Percentiles rank a stretch among this genome's conserved stretches.
Evolutionary conservation across 2,888 invertebrate species (phyloP).

Genomic region (Hirtodrosophila histrioides): DNA sequence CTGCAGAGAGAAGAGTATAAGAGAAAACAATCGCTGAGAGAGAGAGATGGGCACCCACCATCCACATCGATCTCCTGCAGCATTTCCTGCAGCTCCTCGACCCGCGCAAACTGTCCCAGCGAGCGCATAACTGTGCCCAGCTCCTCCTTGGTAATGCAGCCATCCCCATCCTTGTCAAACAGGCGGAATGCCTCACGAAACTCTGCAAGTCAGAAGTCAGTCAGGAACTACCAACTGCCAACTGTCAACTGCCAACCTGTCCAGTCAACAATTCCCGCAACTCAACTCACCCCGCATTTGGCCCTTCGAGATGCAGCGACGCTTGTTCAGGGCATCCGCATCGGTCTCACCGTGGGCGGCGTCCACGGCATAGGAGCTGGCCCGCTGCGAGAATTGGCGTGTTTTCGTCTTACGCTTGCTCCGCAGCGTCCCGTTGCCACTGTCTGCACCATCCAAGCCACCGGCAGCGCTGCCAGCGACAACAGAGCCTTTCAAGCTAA

Average conservation of each 20-base stretch:
- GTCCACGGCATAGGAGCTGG: slow-evolving; percentile 70
- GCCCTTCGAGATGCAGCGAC: slow-evolving; percentile 86
- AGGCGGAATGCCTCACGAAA: slow-evolving; percentile 94
- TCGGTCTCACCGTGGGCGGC: slow-evolving; percentile 46
- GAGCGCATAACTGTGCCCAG: slow-evolving; percentile 94
- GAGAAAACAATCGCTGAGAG: slow-evolving; percentile 82
- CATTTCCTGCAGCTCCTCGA: slow-evolving; percentile 94
- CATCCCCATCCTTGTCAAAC: slow-evolving; percentile 95
- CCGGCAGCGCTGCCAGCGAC: slow-evolving; percentile 3
- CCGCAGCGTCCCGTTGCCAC: slow-evolving; percentile 34
- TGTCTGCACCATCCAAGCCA: slow-evolving; percentile 20
- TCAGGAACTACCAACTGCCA: neutral
- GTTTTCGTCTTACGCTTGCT: slow-evolving; percentile 75
- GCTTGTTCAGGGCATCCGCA: slow-evolving; percentile 59
- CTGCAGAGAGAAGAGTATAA: slow-evolving; percentile 84
- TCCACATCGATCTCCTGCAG: slow-evolving; percentile 92
- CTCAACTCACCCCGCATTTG: slow-evolving; percentile 90
- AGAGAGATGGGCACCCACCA: slow-evolving; percentile 84
- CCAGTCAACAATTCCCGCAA: too few species aligned
- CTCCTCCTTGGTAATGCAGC: slow-evolving; percentile 94
- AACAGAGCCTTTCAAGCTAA: slow-evolving; percentile 31
- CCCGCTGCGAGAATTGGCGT: slow-evolving; percentile 79
- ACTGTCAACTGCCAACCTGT: too few species aligned
- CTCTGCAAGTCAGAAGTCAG: slow-evolving; percentile 85
- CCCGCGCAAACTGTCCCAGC: slow-evolving; percentile 93